phyloP scores from a whole-genome alignment of 2,888 invertebrate genomes.

The Beris morrisii region DNA sequence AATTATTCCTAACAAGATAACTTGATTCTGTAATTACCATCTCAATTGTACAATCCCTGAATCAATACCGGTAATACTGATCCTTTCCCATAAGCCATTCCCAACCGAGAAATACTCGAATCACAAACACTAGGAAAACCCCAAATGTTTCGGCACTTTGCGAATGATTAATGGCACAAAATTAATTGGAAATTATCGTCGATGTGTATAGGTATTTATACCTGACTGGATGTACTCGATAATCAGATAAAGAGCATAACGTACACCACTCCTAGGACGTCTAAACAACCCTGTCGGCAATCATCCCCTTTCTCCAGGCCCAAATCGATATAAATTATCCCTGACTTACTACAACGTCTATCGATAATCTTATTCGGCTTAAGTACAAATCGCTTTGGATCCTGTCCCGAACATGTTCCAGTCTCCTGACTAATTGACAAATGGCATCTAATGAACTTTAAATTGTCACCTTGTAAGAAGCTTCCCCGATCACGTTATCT shows the following conservation, averaged over 20 bases:
- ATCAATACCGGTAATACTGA: too few species aligned
- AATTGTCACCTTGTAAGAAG: slow-evolving; percentile 33
- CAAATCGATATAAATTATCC: slow-evolving; percentile 1
- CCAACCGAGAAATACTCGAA: too few species aligned
- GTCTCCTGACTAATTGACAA: slow-evolving; percentile 36
- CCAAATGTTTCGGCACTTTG: slow-evolving; percentile 37
- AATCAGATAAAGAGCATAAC: neutral
- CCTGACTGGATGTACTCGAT: neutral
- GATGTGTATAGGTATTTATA: slow-evolving; percentile 25
- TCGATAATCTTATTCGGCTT: slow-evolving; percentile 24
- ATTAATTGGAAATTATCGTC: slow-evolving; percentile 38
- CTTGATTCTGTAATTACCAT: too few species aligned
- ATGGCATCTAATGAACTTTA: slow-evolving; percentile 35
- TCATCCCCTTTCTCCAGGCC: neutral
- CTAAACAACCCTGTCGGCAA: neutral
- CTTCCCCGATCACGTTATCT: slow-evolving; percentile 18
- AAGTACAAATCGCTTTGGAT: slow-evolving; percentile 25
- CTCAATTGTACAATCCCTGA: too few species aligned
- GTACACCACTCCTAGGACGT: neutral
- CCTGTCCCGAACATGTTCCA: slow-evolving; percentile 23
- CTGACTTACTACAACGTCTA: too few species aligned
- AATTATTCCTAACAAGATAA: too few species aligned
- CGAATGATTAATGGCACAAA: slow-evolving; percentile 35
- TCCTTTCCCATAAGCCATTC: too few species aligned
- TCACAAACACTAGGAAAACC: too few species aligned